phyloP scores from a whole-genome alignment of 1,140 invertebrate species.

The Drosophila santomea region DNA sequence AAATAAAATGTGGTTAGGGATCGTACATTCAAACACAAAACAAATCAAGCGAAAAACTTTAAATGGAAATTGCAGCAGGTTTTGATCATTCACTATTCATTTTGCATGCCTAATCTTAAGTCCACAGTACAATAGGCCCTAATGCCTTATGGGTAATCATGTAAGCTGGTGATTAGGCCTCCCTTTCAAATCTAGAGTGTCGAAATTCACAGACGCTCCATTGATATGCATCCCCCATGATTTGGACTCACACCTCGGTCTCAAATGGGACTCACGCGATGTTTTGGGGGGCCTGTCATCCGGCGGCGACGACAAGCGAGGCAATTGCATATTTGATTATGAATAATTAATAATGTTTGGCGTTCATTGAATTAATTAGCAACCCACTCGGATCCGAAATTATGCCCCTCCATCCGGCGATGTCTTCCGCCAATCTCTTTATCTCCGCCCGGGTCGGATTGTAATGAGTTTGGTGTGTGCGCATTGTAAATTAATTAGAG shows the following conservation, averaged over 20 bases:
- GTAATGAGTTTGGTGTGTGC: slow-evolving; percentile 57
- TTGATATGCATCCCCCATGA: slow-evolving; percentile 45
- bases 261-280: slow-evolving; percentile 6
- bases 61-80: not conserved
- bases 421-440: slow-evolving; percentile 30
- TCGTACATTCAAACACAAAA: no score
- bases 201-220: slow-evolving; percentile 14
- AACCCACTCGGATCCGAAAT: slow-evolving; percentile 19
- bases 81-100: not conserved
- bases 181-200: slow-evolving; percentile 8
- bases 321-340: slow-evolving; percentile 83
- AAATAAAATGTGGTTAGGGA: no score
- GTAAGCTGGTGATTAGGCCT: slow-evolving; percentile 31
- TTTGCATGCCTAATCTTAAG: slow-evolving; percentile 3
- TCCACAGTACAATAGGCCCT: slow-evolving; percentile 13
- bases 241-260: slow-evolving; percentile 16
- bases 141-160: slow-evolving; percentile 35
- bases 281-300: slow-evolving; percentile 53
- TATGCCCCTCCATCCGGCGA: slow-evolving; percentile 1
- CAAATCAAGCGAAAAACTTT: no score
- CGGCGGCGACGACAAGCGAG: slow-evolving; percentile 50
- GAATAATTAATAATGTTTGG: slow-evolving; percentile 83
- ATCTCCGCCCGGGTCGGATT: slow-evolving; percentile 35
- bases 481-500: slow-evolving; percentile 80
- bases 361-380: slow-evolving; percentile 81